Conservation (phyloP, 2,113 vertebrate species). For the Oryzias melastigma region DNA sequence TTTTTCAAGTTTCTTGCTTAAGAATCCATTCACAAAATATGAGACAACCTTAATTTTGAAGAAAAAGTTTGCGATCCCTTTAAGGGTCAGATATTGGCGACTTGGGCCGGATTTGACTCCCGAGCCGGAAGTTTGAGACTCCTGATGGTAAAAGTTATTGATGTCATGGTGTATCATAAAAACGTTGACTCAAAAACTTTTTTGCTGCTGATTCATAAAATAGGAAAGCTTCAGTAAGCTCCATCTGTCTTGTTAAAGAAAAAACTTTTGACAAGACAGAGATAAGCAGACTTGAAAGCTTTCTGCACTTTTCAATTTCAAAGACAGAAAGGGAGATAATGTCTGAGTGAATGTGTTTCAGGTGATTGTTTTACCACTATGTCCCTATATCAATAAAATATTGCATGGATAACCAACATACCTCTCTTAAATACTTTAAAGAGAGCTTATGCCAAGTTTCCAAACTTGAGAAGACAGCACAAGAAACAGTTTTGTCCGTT, state of each 20-base stretch:
- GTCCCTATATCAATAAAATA: not conserved
- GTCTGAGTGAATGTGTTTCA: too few relatives aligned
- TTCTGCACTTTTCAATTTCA: too few relatives aligned
- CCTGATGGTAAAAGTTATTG: slow-evolving; percentile 9
- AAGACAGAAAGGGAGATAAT: not conserved
- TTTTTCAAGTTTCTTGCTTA: too few relatives aligned
- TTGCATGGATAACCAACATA: not conserved
- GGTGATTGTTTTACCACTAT: not conserved
- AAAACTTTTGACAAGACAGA: not conserved
- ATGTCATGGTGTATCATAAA: slow-evolving; percentile 40
- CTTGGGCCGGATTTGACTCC: too few relatives aligned
- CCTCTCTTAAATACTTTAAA: not conserved
- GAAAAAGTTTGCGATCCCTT: not conserved
- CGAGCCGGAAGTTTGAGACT: too few relatives aligned
- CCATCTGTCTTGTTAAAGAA: not conserved
- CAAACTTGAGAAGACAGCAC: not conserved
- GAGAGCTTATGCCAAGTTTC: not conserved
- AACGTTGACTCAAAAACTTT: slow-evolving; percentile 17
- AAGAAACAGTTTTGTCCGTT: not conserved
- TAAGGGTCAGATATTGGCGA: not conserved
- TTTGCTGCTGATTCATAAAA: slow-evolving; percentile 1
- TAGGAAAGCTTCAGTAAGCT: slow-evolving; percentile 21
- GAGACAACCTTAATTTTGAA: too few relatives aligned
- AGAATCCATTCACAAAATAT: too few relatives aligned
- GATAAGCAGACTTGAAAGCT: not conserved